Evolutionary conservation across 2,113 vertebrate species (phyloP).

Genomic region (Nettapus auritus): DNA sequence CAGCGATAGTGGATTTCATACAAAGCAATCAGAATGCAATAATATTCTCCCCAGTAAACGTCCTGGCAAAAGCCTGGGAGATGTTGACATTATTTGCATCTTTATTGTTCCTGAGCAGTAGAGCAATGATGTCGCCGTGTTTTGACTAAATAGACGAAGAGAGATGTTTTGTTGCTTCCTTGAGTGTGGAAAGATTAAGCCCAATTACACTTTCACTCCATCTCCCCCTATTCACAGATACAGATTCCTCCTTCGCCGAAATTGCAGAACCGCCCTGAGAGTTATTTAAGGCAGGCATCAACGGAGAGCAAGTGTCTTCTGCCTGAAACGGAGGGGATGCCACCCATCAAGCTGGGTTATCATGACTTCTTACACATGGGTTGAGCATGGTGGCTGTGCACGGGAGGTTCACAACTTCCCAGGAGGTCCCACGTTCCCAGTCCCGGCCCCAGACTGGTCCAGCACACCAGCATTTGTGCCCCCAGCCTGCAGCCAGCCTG

Average conservation of each 20-base stretch:
- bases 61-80: not conserved
- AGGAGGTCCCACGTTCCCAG: fast-evolving
- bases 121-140: not conserved
- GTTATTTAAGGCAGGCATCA: not conserved
- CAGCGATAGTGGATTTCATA: not conserved
- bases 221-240: not conserved
- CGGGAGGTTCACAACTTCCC: not conserved
- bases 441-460: not conserved
- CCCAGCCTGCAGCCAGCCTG: not conserved
- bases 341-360: not conserved
- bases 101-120: constrained; percentile 34
- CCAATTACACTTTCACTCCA: not conserved
- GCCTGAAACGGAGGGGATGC: not conserved
- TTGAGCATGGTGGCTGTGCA: not conserved
- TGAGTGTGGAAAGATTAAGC: constrained; percentile 38
- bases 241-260: not conserved
- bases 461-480: fast-evolving
- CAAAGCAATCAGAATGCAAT: not conserved
- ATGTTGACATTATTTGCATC: constrained; percentile 33
- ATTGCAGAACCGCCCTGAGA: not conserved
- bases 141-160: constrained; percentile 6
- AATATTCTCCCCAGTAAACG: not conserved
- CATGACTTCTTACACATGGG: not conserved
- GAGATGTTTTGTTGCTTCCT: constrained; percentile 34
- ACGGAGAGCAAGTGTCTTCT: not conserved